Percentiles rank a stretch among this genome's conserved stretches.
Conservation (phyloP, 1,140 invertebrate genomes). For the Drosophila bocqueti region DNA sequence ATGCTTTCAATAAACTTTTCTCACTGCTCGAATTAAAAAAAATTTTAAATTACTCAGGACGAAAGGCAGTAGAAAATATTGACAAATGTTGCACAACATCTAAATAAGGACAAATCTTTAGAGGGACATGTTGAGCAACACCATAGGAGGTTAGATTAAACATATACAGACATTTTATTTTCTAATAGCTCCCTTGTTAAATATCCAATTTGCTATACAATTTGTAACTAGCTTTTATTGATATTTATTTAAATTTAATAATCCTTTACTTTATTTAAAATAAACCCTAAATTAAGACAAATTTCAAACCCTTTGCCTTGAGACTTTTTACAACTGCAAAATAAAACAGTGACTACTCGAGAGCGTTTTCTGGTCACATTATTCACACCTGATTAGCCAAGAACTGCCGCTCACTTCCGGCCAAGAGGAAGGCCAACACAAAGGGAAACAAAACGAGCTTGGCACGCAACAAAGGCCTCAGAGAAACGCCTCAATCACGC, state of each 20-base stretch:
- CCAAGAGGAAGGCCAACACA: slow-evolving; percentile 15
- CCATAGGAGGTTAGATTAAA: too few relatives aligned
- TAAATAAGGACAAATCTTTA: too few relatives aligned
- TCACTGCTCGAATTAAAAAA: too few relatives aligned
- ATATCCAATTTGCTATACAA: background rate
- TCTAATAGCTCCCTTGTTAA: background rate
- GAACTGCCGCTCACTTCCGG: slow-evolving; percentile 34
- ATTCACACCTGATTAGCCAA: slow-evolving; percentile 72
- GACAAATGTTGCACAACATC: too few relatives aligned
- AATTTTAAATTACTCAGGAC: too few relatives aligned
- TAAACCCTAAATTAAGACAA: background rate
- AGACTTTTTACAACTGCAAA: slow-evolving; percentile 26
- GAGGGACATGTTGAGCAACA: too few relatives aligned
- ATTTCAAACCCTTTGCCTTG: background rate
- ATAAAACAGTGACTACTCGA: background rate
- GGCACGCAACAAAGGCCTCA: slow-evolving; percentile 57
- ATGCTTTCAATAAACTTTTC: too few relatives aligned
- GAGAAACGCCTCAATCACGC: slow-evolving; percentile 63
- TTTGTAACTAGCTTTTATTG: background rate
- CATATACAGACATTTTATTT: too few relatives aligned
- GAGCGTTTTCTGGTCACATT: slow-evolving; percentile 59
- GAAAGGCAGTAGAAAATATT: too few relatives aligned
- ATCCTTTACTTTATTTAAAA: background rate
- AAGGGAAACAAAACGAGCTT: slow-evolving; percentile 58
- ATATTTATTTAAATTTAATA: background rate